Evolutionary conservation across 2,888 invertebrate species (phyloP).

Genomic region (Yponomeuta evonymella): DNA sequence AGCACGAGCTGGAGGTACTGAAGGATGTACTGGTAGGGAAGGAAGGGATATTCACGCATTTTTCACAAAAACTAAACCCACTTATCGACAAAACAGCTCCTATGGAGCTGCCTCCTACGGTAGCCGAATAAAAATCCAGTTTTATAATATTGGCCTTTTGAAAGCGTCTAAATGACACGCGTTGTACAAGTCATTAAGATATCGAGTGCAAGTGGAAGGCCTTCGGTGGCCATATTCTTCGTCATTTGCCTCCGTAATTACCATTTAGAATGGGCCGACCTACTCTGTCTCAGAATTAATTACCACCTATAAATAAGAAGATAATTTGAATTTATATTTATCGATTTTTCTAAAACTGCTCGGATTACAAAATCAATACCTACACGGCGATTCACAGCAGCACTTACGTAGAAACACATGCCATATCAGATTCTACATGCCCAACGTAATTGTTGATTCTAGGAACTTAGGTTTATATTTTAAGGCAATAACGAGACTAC

Average conservation of each 20-base stretch:
- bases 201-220: constrained; percentile 21
- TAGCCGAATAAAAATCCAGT: not conserved
- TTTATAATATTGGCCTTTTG: not conserved
- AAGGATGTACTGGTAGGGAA: too few species aligned
- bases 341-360: not conserved
- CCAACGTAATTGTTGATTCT: not conserved
- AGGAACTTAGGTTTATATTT: not conserved
- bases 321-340: constrained; percentile 23
- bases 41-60: too few species aligned
- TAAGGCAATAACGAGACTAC: not conserved
- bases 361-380: constrained; percentile 5
- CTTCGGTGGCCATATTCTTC: constrained; percentile 32
- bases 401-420: too few species aligned
- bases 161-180: constrained; percentile 29
- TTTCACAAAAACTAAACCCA: not conserved
- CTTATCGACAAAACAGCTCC: not conserved
- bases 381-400: too few species aligned
- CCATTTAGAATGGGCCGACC: constrained; percentile 19
- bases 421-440: too few species aligned
- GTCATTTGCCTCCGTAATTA: constrained; percentile 31
- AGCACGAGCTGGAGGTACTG: too few species aligned
- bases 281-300: constrained; percentile 32
- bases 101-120: not conserved
- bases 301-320: constrained; percentile 36
- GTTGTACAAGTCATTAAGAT: constrained; percentile 49